Percentiles rank a stretch among this genome's conserved stretches.
Conservation (phyloP, 1,140 invertebrate genomes). For the Helicoverpa armigera region DNA sequence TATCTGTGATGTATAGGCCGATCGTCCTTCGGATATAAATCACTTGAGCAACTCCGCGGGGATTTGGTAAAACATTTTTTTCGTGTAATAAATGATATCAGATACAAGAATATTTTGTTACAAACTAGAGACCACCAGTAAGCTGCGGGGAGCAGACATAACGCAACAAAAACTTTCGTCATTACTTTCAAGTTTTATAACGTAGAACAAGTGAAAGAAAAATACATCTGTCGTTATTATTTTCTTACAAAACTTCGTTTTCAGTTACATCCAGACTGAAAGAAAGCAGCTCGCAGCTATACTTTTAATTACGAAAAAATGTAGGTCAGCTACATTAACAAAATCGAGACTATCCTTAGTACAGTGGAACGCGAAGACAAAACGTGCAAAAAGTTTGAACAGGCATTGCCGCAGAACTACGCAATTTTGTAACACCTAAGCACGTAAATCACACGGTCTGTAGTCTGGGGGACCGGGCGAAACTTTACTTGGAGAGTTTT, state of each 20-base stretch:
- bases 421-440: conserved; percentile 46
- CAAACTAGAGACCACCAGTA: background rate
- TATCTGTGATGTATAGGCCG: conserved; percentile 32
- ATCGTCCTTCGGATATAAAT: conserved; percentile 40
- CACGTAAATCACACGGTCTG: conserved; percentile 57
- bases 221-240: conserved; percentile 11
- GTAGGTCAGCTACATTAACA: conserved; percentile 32
- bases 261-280: background rate
- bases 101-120: conserved; percentile 31
- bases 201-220: too few species aligned
- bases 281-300: conserved; percentile 19
- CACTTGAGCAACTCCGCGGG: conserved; percentile 25
- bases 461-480: conserved; percentile 38
- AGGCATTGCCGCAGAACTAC: conserved; percentile 32
- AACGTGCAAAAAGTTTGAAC: conserved; percentile 40
- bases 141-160: background rate
- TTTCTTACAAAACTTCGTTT: conserved; percentile 9
- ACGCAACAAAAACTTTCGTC: background rate
- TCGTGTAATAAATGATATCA: background rate
- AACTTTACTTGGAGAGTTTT: conserved; percentile 62
- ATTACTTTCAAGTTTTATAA: conserved; percentile 11
- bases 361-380: conserved; percentile 11
- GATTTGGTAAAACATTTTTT: conserved; percentile 32
- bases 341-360: conserved; percentile 22
- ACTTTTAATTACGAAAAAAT: conserved; percentile 40